Conservation (phyloP, 1,140 invertebrate species). For the Liolophura sinensis region DNA sequence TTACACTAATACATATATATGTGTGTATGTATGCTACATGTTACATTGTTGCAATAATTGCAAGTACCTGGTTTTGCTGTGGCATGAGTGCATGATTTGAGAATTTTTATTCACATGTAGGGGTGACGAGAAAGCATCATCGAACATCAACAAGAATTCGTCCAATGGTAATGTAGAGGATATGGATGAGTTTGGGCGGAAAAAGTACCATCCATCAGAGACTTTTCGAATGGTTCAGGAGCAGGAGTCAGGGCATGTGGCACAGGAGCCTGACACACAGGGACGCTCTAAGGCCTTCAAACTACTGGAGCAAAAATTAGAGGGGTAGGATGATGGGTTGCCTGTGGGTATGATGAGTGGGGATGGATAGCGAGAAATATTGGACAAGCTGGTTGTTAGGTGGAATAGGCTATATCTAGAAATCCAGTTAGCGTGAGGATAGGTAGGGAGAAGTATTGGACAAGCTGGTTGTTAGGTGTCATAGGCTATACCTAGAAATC, state of each 20-base stretch:
- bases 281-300: constrained; percentile 49
- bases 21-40: neutral
- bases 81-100: constrained; percentile 1
- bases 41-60: neutral
- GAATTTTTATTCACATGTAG: neutral
- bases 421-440: too few species aligned
- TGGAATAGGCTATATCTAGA: neutral
- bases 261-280: constrained; percentile 30
- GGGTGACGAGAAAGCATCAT: too few species aligned
- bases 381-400: neutral
- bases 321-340: constrained; percentile 19
- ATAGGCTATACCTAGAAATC: too few species aligned
- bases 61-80: neutral
- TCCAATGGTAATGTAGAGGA: neutral
- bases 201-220: constrained; percentile 47
- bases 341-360: neutral
- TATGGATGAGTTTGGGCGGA: constrained; percentile 20
- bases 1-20: too few species aligned
- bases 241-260: constrained; percentile 27
- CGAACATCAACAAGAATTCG: too few species aligned
- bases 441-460: neutral
- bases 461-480: neutral
- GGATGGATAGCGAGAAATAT: neutral
- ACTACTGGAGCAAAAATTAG: constrained; percentile 45
- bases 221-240: constrained; percentile 50